Percentiles rank a stretch among this genome's conserved stretches.
Conservation (phyloP, 2,113 vertebrate genomes). For the Pseudorhombus dupliciocellatus region DNA sequence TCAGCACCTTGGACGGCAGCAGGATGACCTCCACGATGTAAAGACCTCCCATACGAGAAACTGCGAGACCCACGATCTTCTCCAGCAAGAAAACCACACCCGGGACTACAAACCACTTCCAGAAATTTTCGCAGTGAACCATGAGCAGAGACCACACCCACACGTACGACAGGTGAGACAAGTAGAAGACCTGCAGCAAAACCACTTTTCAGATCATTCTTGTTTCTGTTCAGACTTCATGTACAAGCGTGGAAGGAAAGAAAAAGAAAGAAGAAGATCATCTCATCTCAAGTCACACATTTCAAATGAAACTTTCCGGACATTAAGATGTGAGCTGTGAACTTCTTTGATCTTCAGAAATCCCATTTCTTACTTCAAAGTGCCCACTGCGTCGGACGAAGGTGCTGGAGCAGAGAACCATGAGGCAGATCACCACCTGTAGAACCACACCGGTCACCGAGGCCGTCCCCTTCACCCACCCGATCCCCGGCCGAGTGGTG, state of each 20-base stretch:
- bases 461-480: constrained; percentile 82
- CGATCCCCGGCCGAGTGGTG: constrained; percentile 79
- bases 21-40: constrained; percentile 87
- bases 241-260: too few relatives aligned
- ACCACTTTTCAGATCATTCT: neutral
- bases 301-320: too few relatives aligned
- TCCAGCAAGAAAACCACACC: constrained; percentile 86
- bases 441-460: constrained; percentile 82
- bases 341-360: neutral
- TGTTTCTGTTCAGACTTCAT: too few relatives aligned
- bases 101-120: constrained; percentile 91
- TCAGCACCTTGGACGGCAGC: constrained; percentile 85
- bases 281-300: too few relatives aligned
- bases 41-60: constrained; percentile 80
- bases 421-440: constrained; percentile 81
- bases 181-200: constrained; percentile 87
- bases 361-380: constrained; percentile 81
- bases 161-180: constrained; percentile 90
- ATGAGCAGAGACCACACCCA: constrained; percentile 87
- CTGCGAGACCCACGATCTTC: constrained; percentile 81
- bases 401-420: constrained; percentile 86
- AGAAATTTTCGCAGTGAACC: constrained; percentile 89
- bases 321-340: too few relatives aligned
- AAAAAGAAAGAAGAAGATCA: too few relatives aligned
- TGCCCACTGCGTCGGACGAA: constrained; percentile 86